Percentiles rank a stretch among this genome's conserved stretches.
These are phyloP conservation scores for Herpailurus yagouaroundi DNA, from an alignment of 2,113 vertebrate genomes.

Conservation along the genomic window DNA sequence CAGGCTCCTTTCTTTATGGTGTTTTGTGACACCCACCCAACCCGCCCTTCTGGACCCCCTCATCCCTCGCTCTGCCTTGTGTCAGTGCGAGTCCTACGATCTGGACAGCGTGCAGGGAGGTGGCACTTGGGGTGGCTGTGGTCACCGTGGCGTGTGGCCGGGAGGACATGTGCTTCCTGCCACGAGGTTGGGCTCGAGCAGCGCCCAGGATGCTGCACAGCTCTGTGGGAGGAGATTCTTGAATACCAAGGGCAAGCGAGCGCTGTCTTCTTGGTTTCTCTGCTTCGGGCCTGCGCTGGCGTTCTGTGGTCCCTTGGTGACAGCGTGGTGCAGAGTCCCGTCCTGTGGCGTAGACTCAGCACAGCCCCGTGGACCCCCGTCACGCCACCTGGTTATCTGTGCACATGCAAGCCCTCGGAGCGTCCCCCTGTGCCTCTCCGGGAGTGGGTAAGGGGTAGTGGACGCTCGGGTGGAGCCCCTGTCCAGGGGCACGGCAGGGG, in stretches of 20 bases:
- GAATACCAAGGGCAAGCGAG: neutral
- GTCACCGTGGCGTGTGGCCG: accelerated
- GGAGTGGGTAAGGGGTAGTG: neutral
- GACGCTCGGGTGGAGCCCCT: neutral
- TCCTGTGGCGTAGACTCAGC: neutral
- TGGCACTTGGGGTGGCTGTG: neutral
- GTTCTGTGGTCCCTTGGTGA: neutral
- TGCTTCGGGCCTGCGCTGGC: accelerated
- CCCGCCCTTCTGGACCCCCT: neutral
- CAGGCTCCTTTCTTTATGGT: neutral
- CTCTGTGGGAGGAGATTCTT: too few relatives aligned
- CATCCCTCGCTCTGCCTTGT: neutral
- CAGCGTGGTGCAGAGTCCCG: neutral
- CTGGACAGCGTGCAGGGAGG: neutral
- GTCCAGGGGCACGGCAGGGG: accelerated
- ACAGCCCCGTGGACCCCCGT: neutral
- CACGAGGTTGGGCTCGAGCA: accelerated
- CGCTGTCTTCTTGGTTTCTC: neutral
- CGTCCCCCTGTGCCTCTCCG: neutral
- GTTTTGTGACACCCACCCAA: neutral
- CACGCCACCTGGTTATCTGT: neutral
- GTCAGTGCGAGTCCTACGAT: neutral
- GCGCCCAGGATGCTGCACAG: accelerated
- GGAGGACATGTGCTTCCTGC: neutral
- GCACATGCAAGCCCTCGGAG: neutral